Conservation (phyloP, 2,113 vertebrate species). For the Salvelinus alpinus region DNA sequence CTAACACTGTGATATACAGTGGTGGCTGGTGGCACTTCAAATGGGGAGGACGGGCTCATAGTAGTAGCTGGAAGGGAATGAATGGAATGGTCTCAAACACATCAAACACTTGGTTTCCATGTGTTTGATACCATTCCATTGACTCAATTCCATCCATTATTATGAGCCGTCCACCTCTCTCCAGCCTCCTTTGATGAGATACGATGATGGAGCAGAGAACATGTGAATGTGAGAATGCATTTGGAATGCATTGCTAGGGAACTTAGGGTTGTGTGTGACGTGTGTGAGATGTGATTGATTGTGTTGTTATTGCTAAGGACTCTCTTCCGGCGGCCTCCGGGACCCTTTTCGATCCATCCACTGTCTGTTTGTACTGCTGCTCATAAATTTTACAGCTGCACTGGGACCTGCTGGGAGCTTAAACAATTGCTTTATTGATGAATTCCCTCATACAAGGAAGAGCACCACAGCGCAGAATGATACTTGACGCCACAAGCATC, state of each 20-base stretch:
- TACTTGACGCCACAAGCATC: slow-evolving; percentile 30
- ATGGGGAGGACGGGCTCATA: no score
- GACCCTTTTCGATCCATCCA: slow-evolving; percentile 76
- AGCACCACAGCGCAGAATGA: slow-evolving; percentile 35
- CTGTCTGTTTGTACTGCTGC: slow-evolving; percentile 76
- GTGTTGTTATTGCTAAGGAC: slow-evolving; percentile 84
- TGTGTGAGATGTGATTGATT: slow-evolving; percentile 78
- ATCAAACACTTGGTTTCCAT: no score
- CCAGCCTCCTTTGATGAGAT: background rate
- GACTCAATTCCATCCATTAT: no score
- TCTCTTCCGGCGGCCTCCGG: slow-evolving; percentile 75
- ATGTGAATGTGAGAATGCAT: slow-evolving; percentile 61
- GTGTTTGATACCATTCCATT: no score
- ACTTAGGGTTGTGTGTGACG: slow-evolving; percentile 42
- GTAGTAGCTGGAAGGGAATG: no score
- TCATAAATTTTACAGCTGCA: slow-evolving; percentile 75
- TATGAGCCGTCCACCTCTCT: no score
- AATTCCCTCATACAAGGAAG: slow-evolving; percentile 63
- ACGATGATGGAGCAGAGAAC: slow-evolving; percentile 54
- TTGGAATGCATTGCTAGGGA: slow-evolving; percentile 54
- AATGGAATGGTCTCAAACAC: no score
- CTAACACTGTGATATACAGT: background rate
- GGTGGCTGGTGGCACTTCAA: no score
- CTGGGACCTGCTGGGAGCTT: slow-evolving; percentile 69
- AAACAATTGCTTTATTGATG: slow-evolving; percentile 80